These are phyloP conservation scores for Lucifuga dentata DNA, from an alignment of 2,113 vertebrate species.

Conservation along the genomic window DNA sequence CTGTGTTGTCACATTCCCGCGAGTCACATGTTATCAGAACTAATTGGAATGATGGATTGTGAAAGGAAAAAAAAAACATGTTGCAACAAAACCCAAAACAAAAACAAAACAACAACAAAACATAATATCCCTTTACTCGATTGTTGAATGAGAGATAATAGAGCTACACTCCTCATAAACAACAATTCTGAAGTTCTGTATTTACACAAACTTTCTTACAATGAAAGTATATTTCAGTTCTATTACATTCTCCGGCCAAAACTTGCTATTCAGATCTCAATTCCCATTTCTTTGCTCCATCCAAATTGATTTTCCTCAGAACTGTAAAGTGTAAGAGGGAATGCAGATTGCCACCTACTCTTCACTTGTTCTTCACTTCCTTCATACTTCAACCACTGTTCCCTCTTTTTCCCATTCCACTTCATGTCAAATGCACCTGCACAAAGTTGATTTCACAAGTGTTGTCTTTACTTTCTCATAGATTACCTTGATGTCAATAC, in stretches of 20 bases:
- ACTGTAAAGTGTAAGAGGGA: conserved; percentile 33
- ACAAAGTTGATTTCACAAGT: conserved; percentile 58
- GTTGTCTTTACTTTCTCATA: conserved; percentile 37
- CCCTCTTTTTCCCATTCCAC: conserved; percentile 39
- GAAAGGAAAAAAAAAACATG: too few species aligned
- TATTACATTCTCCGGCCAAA: background rate
- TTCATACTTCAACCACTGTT: conserved; percentile 15
- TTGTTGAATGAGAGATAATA: too few species aligned
- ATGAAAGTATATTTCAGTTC: too few species aligned
- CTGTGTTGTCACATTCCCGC: too few species aligned
- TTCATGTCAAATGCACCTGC: conserved; percentile 35
- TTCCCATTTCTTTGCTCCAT: conserved; percentile 34
- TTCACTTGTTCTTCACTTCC: conserved; percentile 27
- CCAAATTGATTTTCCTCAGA: conserved; percentile 60
- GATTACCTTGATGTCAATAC: conserved; percentile 29
- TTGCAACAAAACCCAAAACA: too few species aligned
- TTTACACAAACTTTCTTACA: conserved; percentile 6
- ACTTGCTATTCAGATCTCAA: conserved; percentile 12
- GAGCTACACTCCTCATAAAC: too few species aligned
- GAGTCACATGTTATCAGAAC: too few species aligned
- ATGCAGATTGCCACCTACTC: conserved; percentile 30
- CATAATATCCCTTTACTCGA: too few species aligned
- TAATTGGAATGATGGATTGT: too few species aligned
- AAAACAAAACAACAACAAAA: too few species aligned
- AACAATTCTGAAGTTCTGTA: background rate